Evolutionary conservation across 2,797 vertebrate genomes (phyloP), one percentile per base, ranked within the genome.

Genomic region (Balearica regulorum): DNA sequence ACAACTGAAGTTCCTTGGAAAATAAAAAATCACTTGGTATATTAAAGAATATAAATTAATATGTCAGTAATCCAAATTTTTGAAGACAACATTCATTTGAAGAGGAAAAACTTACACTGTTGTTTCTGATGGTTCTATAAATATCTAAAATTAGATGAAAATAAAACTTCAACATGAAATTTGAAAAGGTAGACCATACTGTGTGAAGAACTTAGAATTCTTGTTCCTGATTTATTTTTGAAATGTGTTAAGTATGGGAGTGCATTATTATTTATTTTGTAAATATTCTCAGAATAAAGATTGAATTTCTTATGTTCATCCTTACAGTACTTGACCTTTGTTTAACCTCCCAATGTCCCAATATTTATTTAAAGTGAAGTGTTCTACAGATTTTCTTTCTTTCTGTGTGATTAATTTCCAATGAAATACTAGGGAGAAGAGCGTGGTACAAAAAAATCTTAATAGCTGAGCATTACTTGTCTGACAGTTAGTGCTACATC

Each of bases 211-310:
- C 26, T 88, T 60, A n/a, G 64, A 76, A 73, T 64, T 60, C 33
- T 64, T 6, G 6, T 48, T 14, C 16, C 33, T 49, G n/a, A 13
- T 75, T 69, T 60, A 41, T 68, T 90, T 88, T 89, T 90, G 46
- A 81, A 71, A 71, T 0, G 0, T 55, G 5, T 75, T 43, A 73
- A 68, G 16, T 48, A 19, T 65, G 7, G 57, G 16, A 49, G 41
- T 41, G 37, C 61, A 43, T 76, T 92, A 26, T 21, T 93, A 43
- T 89, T 82, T 87, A 71, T 90, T 82, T 82, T 90, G 77, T 82
- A 86, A 75, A 58, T 78, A 65, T 48, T 82, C 15, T 85, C 58
- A 53, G 43, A 96, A 88, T 92, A 95, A 94, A 96, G 37, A 43
- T 41, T 65, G 18, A 55, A n/a, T 93, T 94, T 92, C 64, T 60